Conservation (phyloP, 2,888 invertebrate genomes). For the Lasioglossum leucozonium region DNA sequence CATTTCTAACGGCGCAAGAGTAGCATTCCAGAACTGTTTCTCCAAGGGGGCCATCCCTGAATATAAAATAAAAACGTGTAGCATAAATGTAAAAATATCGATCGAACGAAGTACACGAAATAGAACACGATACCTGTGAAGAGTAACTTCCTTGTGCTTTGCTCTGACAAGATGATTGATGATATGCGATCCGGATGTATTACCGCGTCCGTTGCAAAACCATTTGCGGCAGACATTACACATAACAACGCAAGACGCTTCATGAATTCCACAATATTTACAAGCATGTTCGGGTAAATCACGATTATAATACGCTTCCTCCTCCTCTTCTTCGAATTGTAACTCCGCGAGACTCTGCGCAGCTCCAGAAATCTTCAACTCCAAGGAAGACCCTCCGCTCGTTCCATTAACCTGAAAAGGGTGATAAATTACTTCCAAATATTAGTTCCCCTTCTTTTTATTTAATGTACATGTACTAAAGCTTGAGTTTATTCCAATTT, state of each 20-base stretch:
- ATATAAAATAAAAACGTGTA: slow-evolving; percentile 6
- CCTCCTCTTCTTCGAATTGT: slow-evolving; percentile 98
- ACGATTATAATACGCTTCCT: slow-evolving; percentile 94
- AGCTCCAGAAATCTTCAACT: slow-evolving; percentile 88
- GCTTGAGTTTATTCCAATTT: not conserved
- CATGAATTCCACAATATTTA: slow-evolving; percentile 99
- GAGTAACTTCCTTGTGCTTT: slow-evolving; percentile 99
- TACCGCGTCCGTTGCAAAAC: slow-evolving; percentile 99
- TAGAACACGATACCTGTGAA: slow-evolving; percentile 88
- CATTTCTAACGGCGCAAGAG: slow-evolving; percentile 98
- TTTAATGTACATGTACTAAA: not conserved
- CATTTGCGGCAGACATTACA: slow-evolving; percentile 99
- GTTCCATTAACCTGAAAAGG: slow-evolving; percentile 89
- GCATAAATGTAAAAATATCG: not conserved
- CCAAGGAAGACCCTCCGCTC: slow-evolving; percentile 85
- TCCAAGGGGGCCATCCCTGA: slow-evolving; percentile 97
- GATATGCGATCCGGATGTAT: slow-evolving; percentile 99
- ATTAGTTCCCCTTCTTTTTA: not conserved
- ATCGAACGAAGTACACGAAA: too few species aligned
- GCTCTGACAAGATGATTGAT: slow-evolving; percentile 99
- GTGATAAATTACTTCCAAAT: not conserved
- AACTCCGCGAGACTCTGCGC: slow-evolving; percentile 93
- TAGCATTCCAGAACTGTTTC: slow-evolving; percentile 99
- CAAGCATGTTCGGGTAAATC: slow-evolving; percentile 98
- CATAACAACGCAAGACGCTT: slow-evolving; percentile 98